phyloP scores from a whole-genome alignment of 1,140 invertebrate species.

The Drepana arcuata region DNA sequence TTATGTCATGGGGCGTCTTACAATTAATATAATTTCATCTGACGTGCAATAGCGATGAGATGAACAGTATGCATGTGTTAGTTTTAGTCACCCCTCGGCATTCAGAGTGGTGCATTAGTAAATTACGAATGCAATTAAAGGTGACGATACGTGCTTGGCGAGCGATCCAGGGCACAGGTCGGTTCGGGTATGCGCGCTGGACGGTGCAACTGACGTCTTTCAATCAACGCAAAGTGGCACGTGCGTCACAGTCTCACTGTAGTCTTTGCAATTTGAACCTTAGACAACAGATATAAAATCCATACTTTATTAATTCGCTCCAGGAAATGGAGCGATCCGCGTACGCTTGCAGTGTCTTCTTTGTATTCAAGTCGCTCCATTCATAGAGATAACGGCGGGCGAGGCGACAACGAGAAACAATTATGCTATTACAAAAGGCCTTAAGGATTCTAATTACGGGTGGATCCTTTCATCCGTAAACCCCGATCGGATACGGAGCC shows the following conservation, averaged over 20 bases:
- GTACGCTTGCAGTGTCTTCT: constrained; percentile 30
- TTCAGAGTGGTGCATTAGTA: constrained; percentile 30
- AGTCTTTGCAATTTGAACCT: constrained; percentile 17
- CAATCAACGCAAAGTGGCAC: constrained; percentile 31
- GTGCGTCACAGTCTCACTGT: constrained; percentile 6
- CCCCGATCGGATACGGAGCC: constrained; percentile 48
- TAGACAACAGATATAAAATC: constrained; percentile 21
- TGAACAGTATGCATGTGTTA: too few relatives aligned
- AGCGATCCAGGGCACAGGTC: constrained; percentile 35
- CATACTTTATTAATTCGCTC: constrained; percentile 17
- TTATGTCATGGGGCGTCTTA: too few relatives aligned
- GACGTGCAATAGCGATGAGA: too few relatives aligned
- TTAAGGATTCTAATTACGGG: constrained; percentile 55
- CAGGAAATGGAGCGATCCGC: constrained; percentile 21
- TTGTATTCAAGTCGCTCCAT: constrained; percentile 42
- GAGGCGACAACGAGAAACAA: constrained; percentile 50
- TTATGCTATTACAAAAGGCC: constrained; percentile 50
- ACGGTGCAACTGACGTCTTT: constrained; percentile 38
- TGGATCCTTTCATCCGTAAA: constrained; percentile 39
- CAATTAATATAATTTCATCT: too few relatives aligned
- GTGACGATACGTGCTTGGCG: constrained; percentile 47
- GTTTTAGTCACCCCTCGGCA: too few relatives aligned
- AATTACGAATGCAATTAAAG: constrained; percentile 48
- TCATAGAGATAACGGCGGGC: constrained; percentile 36
- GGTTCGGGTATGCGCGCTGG: constrained; percentile 26